Base-by-base conservation (phyloP, 2,113 vertebrate species). In the Platysternon megacephalum region DNA sequence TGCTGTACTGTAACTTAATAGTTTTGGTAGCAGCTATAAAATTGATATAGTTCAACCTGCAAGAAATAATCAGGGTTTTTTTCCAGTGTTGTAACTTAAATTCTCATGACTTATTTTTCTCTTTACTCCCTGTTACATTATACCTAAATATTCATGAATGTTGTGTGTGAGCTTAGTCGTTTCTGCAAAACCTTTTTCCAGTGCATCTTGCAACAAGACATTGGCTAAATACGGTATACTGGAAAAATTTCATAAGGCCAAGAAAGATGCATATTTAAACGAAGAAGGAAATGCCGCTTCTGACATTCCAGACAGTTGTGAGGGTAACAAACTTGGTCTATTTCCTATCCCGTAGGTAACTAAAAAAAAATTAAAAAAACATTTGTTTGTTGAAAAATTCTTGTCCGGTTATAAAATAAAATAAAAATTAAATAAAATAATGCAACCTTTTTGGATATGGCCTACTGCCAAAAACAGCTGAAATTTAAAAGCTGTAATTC, bases 191-290 rank as follows among this genome's bases (percentile, higher is more conserved):
- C 94, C 97, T 35, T 93, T 91, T 94, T 98, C 97, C 85, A 98
- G 98, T 53, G 96, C 56, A 39, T 98, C 98, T 92, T 91, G 61
- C 97, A 98, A 97, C 97, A 98, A 97, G 87, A 96, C 96, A 91
- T 96, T 97, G 85, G 97, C 97, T 86, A 98, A 98, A 96, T 92
- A 82, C 42, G 81, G 78, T 94, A 89, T 95, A 29, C 46, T 97
- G 96, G 96, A 95, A 91, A 94, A 95, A 48, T 86, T 91, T 84
- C 89, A 87, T 90, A 97, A 95, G 82, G 89, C 96, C 89, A 97
- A 97, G 93, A 95, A 89, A 86, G 86, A 94, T 26, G 65, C 7
- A 0, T 93, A 68, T 46, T 93, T 93, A 83, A 90, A 95, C 39
- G 95, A 96, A 96, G 97, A 95, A 91, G 85, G 88, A 88, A 29